phyloP scores from a whole-genome alignment of 2,797 vertebrate genomes.

The Sciurus carolinensis region DNA sequence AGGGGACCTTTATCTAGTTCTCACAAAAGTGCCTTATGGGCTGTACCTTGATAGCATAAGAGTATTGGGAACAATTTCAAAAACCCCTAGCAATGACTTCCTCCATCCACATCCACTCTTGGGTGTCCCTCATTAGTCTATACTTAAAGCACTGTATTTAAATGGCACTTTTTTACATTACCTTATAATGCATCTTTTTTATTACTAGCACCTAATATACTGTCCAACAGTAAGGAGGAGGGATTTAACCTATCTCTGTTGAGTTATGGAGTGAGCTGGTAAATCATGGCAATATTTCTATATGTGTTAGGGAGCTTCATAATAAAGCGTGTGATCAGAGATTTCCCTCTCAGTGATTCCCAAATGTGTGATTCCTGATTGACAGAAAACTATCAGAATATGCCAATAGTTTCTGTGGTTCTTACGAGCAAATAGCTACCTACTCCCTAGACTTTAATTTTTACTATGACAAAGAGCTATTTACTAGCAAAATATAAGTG shows the following conservation, averaged over 20 bases:
- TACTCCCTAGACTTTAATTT: constrained; percentile 47
- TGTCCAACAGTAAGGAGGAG: background rate
- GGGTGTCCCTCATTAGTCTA: background rate
- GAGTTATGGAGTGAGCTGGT: constrained; percentile 28
- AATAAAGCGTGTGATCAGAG: background rate
- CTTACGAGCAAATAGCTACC: constrained; percentile 4
- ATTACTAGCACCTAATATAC: background rate
- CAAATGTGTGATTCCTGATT: background rate
- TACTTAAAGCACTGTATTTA: background rate
- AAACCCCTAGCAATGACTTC: background rate
- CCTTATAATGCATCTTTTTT: background rate
- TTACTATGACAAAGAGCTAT: background rate
- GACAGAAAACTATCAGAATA: background rate
- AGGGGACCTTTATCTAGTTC: background rate
- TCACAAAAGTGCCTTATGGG: background rate
- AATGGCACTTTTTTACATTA: background rate
- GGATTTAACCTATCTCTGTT: background rate
- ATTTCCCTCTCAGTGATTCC: background rate
- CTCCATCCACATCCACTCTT: background rate
- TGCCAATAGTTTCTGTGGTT: background rate
- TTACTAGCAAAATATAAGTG: constrained; percentile 17
- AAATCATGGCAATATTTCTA: background rate
- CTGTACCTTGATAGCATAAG: background rate
- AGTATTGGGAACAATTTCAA: background rate
- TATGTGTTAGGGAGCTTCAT: background rate